Evolutionary conservation across 1,140 invertebrate species (phyloP).

Genomic region (Teleopsis dalmanni): DNA sequence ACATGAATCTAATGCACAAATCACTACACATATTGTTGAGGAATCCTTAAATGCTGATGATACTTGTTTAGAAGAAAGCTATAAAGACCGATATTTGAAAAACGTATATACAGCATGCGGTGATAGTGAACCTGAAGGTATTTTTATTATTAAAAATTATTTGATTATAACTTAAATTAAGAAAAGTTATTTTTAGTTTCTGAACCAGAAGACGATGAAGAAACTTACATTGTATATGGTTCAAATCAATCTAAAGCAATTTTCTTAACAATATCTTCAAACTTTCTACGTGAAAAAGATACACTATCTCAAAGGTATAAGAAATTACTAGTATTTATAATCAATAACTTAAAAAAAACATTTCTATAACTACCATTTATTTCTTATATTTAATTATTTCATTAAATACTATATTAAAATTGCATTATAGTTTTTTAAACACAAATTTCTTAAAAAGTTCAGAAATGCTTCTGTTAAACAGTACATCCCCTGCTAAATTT

Average conservation of each 20-base stretch:
- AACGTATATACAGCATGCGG: conserved; percentile 17
- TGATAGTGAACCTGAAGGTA: conserved; percentile 21
- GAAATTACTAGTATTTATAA: too few species aligned
- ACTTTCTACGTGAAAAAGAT: conserved; percentile 41
- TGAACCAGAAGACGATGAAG: conserved; percentile 36
- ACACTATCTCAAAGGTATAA: conserved; percentile 34
- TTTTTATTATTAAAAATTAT: conserved; percentile 1
- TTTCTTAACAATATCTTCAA: conserved; percentile 36
- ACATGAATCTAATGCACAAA: neutral
- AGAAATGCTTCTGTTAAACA: too few species aligned
- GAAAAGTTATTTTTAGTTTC: conserved; percentile 22
- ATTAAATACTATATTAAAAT: too few species aligned
- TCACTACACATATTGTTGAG: conserved; percentile 6
- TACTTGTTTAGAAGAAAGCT: neutral
- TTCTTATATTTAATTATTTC: too few species aligned
- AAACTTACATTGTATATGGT: conserved; percentile 32
- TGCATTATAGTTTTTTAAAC: too few species aligned
- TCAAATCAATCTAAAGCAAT: conserved; percentile 25
- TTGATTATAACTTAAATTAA: neutral
- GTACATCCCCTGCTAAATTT: too few species aligned
- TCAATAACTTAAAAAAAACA: too few species aligned
- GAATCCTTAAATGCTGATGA: neutral
- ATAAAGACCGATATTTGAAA: conserved; percentile 15
- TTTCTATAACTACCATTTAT: too few species aligned
- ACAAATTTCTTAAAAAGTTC: too few species aligned